These are phyloP conservation scores for Ichneumoninae sp. DNA, from an alignment of 2,888 invertebrate genomes.

Conservation along the genomic window DNA sequence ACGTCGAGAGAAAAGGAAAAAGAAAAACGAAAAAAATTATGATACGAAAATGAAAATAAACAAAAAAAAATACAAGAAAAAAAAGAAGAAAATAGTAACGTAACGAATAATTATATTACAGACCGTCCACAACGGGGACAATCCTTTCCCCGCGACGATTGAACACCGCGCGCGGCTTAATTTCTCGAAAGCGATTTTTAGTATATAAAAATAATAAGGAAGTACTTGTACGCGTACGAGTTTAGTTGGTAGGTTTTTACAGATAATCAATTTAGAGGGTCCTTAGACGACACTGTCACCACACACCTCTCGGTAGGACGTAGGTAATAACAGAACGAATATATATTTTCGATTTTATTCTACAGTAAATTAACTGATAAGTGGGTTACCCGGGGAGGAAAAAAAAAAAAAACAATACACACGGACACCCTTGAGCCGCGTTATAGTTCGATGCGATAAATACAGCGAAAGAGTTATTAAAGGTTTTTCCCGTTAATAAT, in stretches of 20 bases:
- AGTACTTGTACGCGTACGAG: constrained; percentile 52
- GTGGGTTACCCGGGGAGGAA: constrained; percentile 54
- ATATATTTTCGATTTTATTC: constrained; percentile 79
- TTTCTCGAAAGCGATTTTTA: constrained; percentile 64
- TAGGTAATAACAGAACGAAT: constrained; percentile 61
- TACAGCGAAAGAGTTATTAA: constrained; percentile 57
- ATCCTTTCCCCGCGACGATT: constrained; percentile 70
- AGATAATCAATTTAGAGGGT: constrained; percentile 49
- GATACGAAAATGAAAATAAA: background rate
- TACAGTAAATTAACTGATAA: constrained; percentile 66
- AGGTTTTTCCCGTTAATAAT: constrained; percentile 48
- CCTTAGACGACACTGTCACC: constrained; percentile 31
- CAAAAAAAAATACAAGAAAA: constrained; percentile 13
- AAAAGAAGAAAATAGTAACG: constrained; percentile 30
- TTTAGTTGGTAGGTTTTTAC: constrained; percentile 66
- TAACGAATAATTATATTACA: constrained; percentile 71
- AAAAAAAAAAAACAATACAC: background rate
- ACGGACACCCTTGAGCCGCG: constrained; percentile 67
- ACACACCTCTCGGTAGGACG: constrained; percentile 58
- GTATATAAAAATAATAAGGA: constrained; percentile 59
- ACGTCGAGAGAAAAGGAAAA: constrained; percentile 21
- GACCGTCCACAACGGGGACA: constrained; percentile 77
- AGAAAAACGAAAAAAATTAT: background rate
- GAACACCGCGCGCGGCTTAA: constrained; percentile 66
- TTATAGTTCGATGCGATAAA: constrained; percentile 72